Evolutionary conservation across 2,113 vertebrate species (phyloP).

Genomic region (Halichoeres trimaculatus): DNA sequence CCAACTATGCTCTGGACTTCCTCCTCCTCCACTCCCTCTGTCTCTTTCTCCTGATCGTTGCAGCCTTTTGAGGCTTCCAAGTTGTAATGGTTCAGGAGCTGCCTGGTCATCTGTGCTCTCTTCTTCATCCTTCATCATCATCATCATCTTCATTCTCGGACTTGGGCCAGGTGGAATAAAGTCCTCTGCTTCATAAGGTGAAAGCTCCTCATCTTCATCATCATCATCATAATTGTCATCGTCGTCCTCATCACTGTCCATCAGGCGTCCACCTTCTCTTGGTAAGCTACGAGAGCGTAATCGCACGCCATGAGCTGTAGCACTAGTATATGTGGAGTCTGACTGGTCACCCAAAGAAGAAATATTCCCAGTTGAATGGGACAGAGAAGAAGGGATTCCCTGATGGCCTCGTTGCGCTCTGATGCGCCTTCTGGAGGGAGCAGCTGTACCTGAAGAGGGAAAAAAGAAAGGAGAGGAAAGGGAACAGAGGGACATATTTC

Average conservation of each 20-base stretch:
- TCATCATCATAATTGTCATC: constrained; percentile 84
- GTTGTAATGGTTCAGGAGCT: constrained; percentile 86
- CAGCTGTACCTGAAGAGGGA: constrained; percentile 77
- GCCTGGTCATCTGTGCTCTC: constrained; percentile 89
- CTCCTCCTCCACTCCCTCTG: constrained; percentile 67
- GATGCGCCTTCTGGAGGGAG: constrained; percentile 94
- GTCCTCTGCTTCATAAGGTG: constrained; percentile 88
- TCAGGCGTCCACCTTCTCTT: constrained; percentile 89
- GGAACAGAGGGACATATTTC: constrained; percentile 14
- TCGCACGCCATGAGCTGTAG: constrained; percentile 84
- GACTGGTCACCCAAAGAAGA: constrained; percentile 91
- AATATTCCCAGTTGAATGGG: constrained; percentile 97
- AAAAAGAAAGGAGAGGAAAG: constrained; percentile 17
- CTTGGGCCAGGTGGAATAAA: constrained; percentile 86
- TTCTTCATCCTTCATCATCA: constrained; percentile 87
- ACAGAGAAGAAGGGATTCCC: constrained; percentile 92
- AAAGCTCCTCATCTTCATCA: constrained; percentile 85
- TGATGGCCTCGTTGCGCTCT: constrained; percentile 95
- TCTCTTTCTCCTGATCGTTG: constrained; percentile 85
- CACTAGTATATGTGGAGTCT: constrained; percentile 85
- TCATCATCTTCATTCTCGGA: constrained; percentile 86
- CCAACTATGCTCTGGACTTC: constrained; percentile 89
- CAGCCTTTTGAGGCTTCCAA: constrained; percentile 88
- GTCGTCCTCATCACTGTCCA: constrained; percentile 87
- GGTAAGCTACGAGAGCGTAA: constrained; percentile 95